These are phyloP conservation scores for Strix occidentalis DNA, from an alignment of 2,797 vertebrate species.

Conservation along the genomic window DNA sequence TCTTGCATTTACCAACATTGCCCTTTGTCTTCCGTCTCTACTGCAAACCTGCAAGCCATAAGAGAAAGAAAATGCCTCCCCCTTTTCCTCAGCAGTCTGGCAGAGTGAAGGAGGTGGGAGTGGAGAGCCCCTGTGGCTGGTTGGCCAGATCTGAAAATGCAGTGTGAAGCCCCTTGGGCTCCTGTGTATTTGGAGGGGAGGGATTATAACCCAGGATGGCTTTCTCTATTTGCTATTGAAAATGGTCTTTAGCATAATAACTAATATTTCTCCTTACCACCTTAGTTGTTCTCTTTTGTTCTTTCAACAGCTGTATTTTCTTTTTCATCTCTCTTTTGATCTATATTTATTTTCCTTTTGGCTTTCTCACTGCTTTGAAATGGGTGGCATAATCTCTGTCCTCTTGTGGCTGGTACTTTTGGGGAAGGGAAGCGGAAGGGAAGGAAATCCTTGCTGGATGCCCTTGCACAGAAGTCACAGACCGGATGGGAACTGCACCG, in stretches of 20 bases:
- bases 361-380: neutral
- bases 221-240: neutral
- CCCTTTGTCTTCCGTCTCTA: neutral
- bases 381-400: neutral
- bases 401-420: neutral
- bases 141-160: neutral
- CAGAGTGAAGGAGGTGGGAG: neutral
- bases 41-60: neutral
- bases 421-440: neutral
- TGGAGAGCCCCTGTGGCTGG: neutral
- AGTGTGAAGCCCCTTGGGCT: neutral
- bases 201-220: neutral
- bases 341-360: neutral
- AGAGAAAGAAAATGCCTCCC: neutral
- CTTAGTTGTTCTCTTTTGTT: neutral
- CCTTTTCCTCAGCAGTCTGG: accelerated
- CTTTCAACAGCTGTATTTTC: neutral
- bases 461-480: neutral
- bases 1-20: neutral
- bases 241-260: neutral
- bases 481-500: neutral
- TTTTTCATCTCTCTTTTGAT: neutral
- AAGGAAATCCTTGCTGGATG: neutral
- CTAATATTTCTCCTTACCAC: neutral
- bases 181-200: neutral